These are phyloP conservation scores for Fulmarus glacialis DNA, from an alignment of 2,113 vertebrate species.

Conservation along the genomic window DNA sequence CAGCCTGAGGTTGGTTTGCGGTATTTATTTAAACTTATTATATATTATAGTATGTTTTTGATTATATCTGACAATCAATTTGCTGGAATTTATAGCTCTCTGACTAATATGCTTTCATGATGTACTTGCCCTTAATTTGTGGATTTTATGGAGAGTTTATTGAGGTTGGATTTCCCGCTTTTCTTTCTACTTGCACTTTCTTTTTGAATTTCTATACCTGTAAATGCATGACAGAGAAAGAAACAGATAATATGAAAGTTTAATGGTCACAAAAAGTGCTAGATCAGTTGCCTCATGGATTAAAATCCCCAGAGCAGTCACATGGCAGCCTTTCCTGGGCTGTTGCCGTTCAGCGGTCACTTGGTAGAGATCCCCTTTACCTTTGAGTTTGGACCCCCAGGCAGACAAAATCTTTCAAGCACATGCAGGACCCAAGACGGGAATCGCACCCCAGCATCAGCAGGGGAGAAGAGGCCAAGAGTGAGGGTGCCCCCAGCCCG, in stretches of 20 bases:
- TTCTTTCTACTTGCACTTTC: slow-evolving; percentile 10
- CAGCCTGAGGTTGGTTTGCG: slow-evolving; percentile 12
- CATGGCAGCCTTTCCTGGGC: not conserved
- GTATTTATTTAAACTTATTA: slow-evolving; percentile 60
- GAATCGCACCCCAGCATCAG: not conserved
- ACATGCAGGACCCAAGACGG: not conserved
- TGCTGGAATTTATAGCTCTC: slow-evolving; percentile 62
- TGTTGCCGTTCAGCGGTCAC: not conserved
- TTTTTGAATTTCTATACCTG: not conserved
- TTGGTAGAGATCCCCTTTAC: not conserved
- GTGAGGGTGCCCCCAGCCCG: not conserved
- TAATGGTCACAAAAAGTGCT: not conserved
- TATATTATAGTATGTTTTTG: slow-evolving; percentile 49
- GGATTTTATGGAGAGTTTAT: slow-evolving; percentile 63
- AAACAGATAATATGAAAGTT: not conserved
- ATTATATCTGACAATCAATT: slow-evolving; percentile 68
- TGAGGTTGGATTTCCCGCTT: slow-evolving; percentile 30
- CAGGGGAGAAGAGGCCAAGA: not conserved
- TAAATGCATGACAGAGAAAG: not conserved
- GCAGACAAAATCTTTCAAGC: not conserved
- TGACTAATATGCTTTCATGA: slow-evolving; percentile 60
- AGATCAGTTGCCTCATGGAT: not conserved
- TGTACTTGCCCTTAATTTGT: slow-evolving; percentile 64
- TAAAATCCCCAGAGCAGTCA: not conserved
- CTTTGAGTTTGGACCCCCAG: not conserved